Evolutionary conservation across 1,140 invertebrate genomes (phyloP), one percentile per base, ranked within the genome.

Genomic region (Homarus americanus): DNA sequence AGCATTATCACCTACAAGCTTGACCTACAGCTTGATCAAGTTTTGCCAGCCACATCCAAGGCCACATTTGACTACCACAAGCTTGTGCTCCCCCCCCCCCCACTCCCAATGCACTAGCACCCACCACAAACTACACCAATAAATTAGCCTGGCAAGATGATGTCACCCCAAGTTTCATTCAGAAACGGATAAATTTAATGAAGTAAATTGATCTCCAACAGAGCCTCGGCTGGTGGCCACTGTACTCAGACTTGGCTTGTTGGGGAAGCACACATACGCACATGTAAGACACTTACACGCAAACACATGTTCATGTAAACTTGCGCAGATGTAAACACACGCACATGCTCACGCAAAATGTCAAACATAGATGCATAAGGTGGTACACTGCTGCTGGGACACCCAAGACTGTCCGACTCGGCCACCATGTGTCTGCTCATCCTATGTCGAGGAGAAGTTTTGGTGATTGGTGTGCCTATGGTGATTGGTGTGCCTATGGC

Each of bases 261-360:
- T 82, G 2, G 20, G n/a, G 41, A 53, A 53, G 3, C 10, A 32
- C 9, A 82, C 41, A 58, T n/a, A 17, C 49, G n/a, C 44, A 53
- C 5, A 20, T 24, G 20, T 58, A 49, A 34, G 0, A 34, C 41
- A 82, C 7, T 2, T 24, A 78, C 36, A 78, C 75, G 53, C 40
- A 76, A 38, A 58, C 44, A 87, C 38, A 58, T 32, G 49, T 78
- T 32, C 38, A 49, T 53, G 49, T 53, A 86, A 53, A 86, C 69
- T 49, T 76, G 53, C 72, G 76, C 44, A 86, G 41, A 86, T 76
- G 53, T 53, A 87, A 34, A 87, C 72, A 86, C 49, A 58, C 53
- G 1, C 53, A 58, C 10, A 58, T 20, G 24, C 53, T 3, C 10
- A 58, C 10, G 17, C 17, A 58, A 4, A 58, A 4, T 7, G 44